Evolutionary conservation across 2,888 invertebrate genomes (phyloP).

Genomic region (Netelia inedita): DNA sequence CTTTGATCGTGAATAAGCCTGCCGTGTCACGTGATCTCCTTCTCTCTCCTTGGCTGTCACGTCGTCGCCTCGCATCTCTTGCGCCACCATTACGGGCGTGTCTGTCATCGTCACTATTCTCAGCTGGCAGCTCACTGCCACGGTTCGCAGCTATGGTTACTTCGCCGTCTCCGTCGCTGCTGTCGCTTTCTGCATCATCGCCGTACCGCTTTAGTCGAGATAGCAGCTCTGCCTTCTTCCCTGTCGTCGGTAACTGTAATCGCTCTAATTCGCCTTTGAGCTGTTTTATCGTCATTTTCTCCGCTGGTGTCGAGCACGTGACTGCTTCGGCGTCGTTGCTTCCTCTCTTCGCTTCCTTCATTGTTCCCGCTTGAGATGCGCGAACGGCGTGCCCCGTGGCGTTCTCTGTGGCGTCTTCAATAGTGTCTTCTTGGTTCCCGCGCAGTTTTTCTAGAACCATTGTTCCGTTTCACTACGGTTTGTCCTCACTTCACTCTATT

Average conservation of each 20-base stretch:
- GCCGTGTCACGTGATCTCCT: not conserved
- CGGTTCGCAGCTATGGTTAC: not conserved
- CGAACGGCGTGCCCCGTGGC: not conserved
- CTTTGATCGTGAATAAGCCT: constrained; percentile 51
- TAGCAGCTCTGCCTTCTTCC: constrained; percentile 30
- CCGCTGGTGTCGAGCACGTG: not conserved
- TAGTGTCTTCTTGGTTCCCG: not conserved
- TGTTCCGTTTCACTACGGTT: not conserved
- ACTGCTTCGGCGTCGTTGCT: not conserved
- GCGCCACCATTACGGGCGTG: not conserved
- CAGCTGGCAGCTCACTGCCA: not conserved
- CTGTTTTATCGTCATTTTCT: not conserved
- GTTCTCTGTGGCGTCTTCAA: not conserved
- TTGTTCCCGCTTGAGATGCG: not conserved
- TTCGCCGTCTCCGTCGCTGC: constrained; percentile 3
- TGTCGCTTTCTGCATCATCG: constrained; percentile 5
- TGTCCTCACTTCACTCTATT: too few species aligned
- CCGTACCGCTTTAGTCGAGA: constrained; percentile 9
- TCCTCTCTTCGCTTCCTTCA: not conserved
- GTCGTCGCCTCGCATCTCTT: not conserved
- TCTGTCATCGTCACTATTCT: not conserved
- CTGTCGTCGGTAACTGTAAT: constrained; percentile 19
- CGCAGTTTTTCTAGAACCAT: constrained; percentile 22
- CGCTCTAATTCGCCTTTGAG: constrained; percentile 22
- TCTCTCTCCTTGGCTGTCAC: not conserved